Base-by-base conservation (phyloP, 1,140 invertebrate species). In the Leptinotarsa undecemlineata region DNA sequence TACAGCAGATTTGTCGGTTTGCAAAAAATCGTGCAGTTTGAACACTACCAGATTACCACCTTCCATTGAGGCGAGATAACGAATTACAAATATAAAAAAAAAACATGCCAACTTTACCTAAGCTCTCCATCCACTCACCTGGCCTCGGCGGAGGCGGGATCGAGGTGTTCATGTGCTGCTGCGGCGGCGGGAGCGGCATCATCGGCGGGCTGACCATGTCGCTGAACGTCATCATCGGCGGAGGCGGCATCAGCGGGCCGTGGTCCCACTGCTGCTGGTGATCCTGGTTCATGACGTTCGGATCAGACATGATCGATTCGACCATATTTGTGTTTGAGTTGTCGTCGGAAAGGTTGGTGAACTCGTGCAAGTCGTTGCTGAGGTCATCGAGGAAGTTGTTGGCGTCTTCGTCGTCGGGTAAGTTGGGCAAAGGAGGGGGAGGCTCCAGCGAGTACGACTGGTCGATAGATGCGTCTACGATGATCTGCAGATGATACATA, bases 391-490 rank as follows among this genome's bases (percentile, higher is more conserved):
- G 64, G 42, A 79, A 77, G 20, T 77, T 71, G 57, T 79, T 79
- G 47, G 75, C 75, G 21, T 77, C 76, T 4, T 33, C 79, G 33
- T 82, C 82, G 3, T 81, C 76, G 68, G 83, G 82, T 42, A 82
- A 81, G 1, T 81, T 76, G 15, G 83, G 77, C 21, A 82, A 78
- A 1, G 81, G 81, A 21, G 82, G 76, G 13, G 83, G 83, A 4
- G 82, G 83, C 76, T 83, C 77, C 21, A 84, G 74, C 4, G 71
- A 72, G 23, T 71, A 73, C 17, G 15, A 15, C 57, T 63, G 20
- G 14, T 47, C 33, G 0, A 15, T 23, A 21, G 17, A 19, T 61
- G 14, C n/a, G 17, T 21, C 48, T 8, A 15, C 57, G 63, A 68
- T 57, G 48, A 75, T 68, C 67, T 48, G 71, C 47, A 20, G 26